These are phyloP conservation scores for Unio pictorum DNA, from an alignment of 2,888 invertebrate genomes.

Conservation along the genomic window DNA sequence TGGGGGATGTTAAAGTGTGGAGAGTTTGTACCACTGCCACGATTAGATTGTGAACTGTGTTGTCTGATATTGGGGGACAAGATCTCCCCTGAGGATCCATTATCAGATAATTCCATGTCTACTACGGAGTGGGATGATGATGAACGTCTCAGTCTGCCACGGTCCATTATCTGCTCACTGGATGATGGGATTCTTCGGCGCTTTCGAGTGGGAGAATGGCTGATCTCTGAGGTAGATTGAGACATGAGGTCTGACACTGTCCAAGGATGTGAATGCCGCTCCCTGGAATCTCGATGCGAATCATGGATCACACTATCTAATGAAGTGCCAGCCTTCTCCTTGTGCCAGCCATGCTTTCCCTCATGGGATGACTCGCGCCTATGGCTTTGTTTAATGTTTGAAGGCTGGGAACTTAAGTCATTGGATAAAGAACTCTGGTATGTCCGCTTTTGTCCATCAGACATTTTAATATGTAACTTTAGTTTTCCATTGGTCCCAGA, in stretches of 20 bases:
- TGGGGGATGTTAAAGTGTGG: not conserved
- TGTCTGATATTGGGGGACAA: no score
- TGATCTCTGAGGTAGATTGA: slow-evolving; percentile 11
- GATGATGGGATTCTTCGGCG: slow-evolving; percentile 32
- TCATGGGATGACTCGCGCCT: no score
- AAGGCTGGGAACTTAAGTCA: no score
- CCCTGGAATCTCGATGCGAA: no score
- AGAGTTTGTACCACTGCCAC: slow-evolving; percentile 5
- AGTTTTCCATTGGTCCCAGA: no score
- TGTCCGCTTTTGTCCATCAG: no score
- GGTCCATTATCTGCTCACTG: slow-evolving; percentile 10
- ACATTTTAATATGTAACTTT: no score
- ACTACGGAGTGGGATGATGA: slow-evolving; percentile 44
- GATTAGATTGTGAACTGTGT: not conserved
- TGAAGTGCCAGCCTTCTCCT: no score
- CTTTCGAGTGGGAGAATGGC: slow-evolving; percentile 28
- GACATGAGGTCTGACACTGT: slow-evolving; percentile 33
- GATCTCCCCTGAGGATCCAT: slow-evolving; percentile 4
- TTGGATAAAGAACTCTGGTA: no score
- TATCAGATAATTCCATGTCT: slow-evolving; percentile 48
- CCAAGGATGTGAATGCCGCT: slow-evolving; percentile 26
- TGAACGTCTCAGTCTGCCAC: slow-evolving; percentile 25
- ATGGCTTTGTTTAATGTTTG: no score
- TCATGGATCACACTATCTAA: no score
- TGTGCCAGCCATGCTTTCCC: no score